Base-by-base conservation (phyloP, 1,140 invertebrate genomes). In the Penaeus vannamei region DNA sequence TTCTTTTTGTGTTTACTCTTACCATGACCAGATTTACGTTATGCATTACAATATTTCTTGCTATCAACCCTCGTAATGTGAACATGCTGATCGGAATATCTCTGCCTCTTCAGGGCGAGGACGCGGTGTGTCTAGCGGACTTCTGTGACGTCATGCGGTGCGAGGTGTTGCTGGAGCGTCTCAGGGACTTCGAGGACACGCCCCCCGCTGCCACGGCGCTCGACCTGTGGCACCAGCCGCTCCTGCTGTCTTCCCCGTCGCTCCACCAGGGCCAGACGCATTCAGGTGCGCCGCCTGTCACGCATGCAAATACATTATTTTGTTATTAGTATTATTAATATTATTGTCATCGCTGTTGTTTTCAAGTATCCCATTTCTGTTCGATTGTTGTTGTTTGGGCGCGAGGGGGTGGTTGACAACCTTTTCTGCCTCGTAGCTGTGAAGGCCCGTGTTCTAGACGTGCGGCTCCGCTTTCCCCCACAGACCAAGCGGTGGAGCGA, bases 121-220 rank as follows among this genome's bases (percentile, higher is more conserved):
- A 98, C 92, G 96, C 97, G 80, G 96, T 98, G 91, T 98, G 98
- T 93, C 94, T 98, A 90, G 97, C 97, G 69, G 97, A 98, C 92
- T 98, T 97, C 93, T 99, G 98, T 94, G 97, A 98, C 93, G 97
- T 98, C 91, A 98, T 98, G 95, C 95, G 98, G 89, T 99, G 97
- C 93, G 97, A 98, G 92, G 96, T 91, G 81, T 84, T 98, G 23
- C 93, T 98, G 20, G 82, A 91, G 46, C 86, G 89, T n/a, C 46
- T 87, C 17, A 26, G 90, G 20, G 86, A 91, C 53, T 81, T 91
- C 42, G 86, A 87, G 8, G 90, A 91, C 69, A 46, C 85, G 26
- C 89, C 86, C n/a, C 87, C 87, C 20, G 69, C 89, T 85, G 94
- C 95, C 85, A 95, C 95, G 82, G 95, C 96, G 92, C 96, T 97